Base-by-base conservation (phyloP, 53 echinoderm and acorn worm species). In the Stichopus horrens region DNA sequence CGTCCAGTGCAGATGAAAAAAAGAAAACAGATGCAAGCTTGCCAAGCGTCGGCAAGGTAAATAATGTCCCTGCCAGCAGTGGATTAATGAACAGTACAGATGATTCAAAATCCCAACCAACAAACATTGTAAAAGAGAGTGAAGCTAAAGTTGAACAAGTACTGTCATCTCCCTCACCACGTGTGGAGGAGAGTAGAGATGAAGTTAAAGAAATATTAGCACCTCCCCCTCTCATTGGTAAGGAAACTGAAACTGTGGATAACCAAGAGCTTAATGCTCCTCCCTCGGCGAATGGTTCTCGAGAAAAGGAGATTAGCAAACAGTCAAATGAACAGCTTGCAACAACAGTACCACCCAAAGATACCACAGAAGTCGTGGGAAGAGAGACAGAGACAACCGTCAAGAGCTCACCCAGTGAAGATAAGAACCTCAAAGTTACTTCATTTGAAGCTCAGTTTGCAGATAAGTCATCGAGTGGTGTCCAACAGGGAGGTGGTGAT, bases 391-490 rank as follows among this genome's bases (percentile, higher is more conserved):
- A 71, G 2, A 71, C 71, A 18, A 71, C 18, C 5, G 16, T 13
- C 63, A 20, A 71, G 18, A 13, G 71, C 19, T 7, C n/a, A 16
- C 71, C 71, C 7, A 18, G 6, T n/a, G 21, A 71, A 71, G 81
- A 81, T 7, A 58, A 55, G 9, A 4, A 4, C 8, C 20, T 81
- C 9, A 19, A 5, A 19, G 81, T 81, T 7, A 52, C 81, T 21
- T 56, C 56, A 58, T 81, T 81, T 81, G 81, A 81, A 53, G 57
- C 81, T 4, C 57, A 81, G 8, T 81, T 81, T 81, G 81, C 81
- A 8, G 55, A 54, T 9, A 57, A 81, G 6, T 21, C 7, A 8
- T 57, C 56, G 56, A 81, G 56, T 58, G 18, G 18, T 18, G 57
- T 56, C 9, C 23, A 56, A 56, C 57, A n/a, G 6, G 58, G 81